Evolutionary conservation across 2,888 invertebrate species (phyloP), one percentile per base, ranked within the genome.

Genomic region (Poecilus cupreus): DNA sequence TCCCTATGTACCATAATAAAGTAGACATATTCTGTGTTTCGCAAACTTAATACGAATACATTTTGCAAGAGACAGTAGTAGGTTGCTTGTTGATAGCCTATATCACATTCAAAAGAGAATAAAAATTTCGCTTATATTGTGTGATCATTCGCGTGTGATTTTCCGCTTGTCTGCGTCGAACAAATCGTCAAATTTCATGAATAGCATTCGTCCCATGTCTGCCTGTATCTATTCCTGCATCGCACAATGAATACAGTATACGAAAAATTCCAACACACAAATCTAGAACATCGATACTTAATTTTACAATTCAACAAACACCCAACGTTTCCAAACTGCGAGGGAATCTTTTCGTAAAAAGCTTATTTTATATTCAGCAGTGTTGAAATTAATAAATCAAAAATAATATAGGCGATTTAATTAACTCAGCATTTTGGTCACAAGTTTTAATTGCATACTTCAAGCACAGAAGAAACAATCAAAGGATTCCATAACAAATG

Each of bases 161-260:
- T 74, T 74, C 74, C 49, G 26, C 24, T 74, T 24, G 74, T 74
- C 74, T 74, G 74, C 22, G 24, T 22, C 51, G 24, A 51, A 74
- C 26, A 26, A 46, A 74, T 74, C 74, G 49, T 74, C 51, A 49
- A 51, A 49, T 49, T 74, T 43, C 74, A 70, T 70, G 51, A 74
- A 74, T 74, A 49, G 51, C 43, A 64, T 74, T 70, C 20, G 20
- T 20, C 43, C 39, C 10, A 70, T 43, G n/a, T 18, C 43, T 72
- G 26, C 20, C 22, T 57, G 6, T 6, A 18, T 72, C 37, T 68
- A 37, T 37, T 11, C 37, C 18, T 32, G 8, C 24, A 64, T 13
- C 26, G n/a, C n/a, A n/a, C 43, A 2, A 43, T 43, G 43, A 43
- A 43, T 43, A 39, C 39, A 39, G 51, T 11, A 54, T 54, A 11